Percentiles rank a stretch among this genome's conserved stretches.
Evolutionary conservation across 64 coral and sea anemone species (phyloP).

Genomic region (Astreopora myriophthalma): DNA sequence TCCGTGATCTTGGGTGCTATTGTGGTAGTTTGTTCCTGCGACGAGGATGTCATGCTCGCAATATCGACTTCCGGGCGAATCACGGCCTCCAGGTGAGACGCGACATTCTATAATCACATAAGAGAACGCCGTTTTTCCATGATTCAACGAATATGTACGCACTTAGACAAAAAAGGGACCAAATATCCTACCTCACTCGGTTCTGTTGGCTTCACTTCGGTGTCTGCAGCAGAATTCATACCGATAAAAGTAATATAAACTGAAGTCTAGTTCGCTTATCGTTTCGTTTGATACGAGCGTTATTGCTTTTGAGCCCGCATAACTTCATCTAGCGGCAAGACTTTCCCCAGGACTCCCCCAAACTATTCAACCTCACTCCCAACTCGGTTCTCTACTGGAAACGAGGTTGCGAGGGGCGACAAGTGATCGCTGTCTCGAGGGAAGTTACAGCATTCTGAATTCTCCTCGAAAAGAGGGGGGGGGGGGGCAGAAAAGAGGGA

Average conservation of each 20-base stretch:
- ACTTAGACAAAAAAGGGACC: not conserved
- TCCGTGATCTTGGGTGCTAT: slow-evolving; percentile 5
- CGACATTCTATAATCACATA: slow-evolving; percentile 9
- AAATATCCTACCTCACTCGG: not conserved
- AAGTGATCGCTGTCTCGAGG: no score
- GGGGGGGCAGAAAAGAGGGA: no score
- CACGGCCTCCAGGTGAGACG: not conserved
- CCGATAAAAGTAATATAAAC: no score
- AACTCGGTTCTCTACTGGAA: no score
- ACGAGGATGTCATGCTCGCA: not conserved
- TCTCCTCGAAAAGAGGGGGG: no score
- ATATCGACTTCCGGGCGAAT: slow-evolving; percentile 9
- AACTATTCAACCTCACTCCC: no score
- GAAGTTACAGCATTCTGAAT: no score
- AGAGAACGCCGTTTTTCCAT: not conserved
- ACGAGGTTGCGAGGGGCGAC: no score
- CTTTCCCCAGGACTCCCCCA: no score
- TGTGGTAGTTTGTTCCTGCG: not conserved
- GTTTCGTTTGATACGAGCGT: no score
- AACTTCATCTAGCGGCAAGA: no score
- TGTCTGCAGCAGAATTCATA: slow-evolving; percentile 7
- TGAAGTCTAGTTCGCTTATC: no score
- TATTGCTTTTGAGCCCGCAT: not conserved
- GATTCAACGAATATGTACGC: not conserved
- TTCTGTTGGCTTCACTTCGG: not conserved